phyloP scores from a whole-genome alignment of 1,140 invertebrate species.

The Belonocnema kinseyi region DNA sequence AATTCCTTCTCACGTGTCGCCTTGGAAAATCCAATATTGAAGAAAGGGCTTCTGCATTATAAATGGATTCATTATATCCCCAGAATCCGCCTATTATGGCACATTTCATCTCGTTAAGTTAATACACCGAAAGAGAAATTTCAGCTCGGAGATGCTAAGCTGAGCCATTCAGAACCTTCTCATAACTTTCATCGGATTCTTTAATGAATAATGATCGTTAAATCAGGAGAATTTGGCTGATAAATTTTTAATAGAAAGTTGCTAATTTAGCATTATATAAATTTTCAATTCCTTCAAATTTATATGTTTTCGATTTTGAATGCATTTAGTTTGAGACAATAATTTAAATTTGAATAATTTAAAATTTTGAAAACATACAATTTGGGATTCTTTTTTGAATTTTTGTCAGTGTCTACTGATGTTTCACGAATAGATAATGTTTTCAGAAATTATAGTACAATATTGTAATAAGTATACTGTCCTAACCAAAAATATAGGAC shows the following conservation, averaged over 20 bases:
- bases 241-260: not conserved
- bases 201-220: not conserved
- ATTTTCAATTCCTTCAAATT: no score
- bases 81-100: not conserved
- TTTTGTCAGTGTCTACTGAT: no score
- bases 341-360: no score
- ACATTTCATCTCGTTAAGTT: conserved; percentile 20
- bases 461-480: no score
- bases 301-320: no score
- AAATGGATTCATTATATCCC: not conserved
- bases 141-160: not conserved
- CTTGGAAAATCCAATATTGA: not conserved
- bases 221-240: not conserved
- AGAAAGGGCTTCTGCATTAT: not conserved
- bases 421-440: no score
- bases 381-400: no score
- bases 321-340: no score
- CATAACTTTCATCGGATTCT: not conserved
- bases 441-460: no score
- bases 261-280: no score
- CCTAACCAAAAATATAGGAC: no score
- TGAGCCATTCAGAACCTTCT: conserved; percentile 3
- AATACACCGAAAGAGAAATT: conserved; percentile 18
- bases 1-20: not conserved
- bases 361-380: no score